Evolutionary conservation across 2,113 vertebrate genomes (phyloP).

Genomic region (Oostethus manadensis): DNA sequence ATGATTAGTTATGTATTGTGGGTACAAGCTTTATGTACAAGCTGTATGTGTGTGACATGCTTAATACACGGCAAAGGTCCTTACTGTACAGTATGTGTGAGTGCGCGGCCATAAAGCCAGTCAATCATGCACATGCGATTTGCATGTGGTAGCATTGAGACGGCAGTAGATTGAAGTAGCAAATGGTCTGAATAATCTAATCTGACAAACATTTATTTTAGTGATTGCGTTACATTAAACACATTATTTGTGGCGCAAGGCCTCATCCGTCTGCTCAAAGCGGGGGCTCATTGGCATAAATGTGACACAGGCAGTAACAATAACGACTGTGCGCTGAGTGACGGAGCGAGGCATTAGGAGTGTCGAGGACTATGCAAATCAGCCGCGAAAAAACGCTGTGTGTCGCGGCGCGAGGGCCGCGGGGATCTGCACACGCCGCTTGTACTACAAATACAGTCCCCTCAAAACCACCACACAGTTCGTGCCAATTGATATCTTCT

Average conservation of each 20-base stretch:
- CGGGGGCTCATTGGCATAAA: constrained; percentile 29
- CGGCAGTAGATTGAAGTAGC: constrained; percentile 24
- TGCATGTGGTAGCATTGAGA: constrained; percentile 34
- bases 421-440: constrained; percentile 23
- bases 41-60: not conserved
- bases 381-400: constrained; percentile 50
- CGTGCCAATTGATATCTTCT: constrained; percentile 6
- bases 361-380: constrained; percentile 56
- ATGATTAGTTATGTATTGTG: constrained; percentile 42
- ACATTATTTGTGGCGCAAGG: constrained; percentile 31
- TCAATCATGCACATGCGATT: constrained; percentile 36
- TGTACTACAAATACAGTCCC: constrained; percentile 30
- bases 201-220: constrained; percentile 50
- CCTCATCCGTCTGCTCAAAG: constrained; percentile 41
- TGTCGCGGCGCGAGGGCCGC: constrained; percentile 43
- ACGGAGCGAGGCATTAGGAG: constrained; percentile 34
- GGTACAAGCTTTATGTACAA: not conserved
- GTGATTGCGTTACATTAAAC: constrained; percentile 34
- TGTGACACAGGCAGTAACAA: constrained; percentile 29
- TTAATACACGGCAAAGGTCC: constrained; percentile 7
- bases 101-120: constrained; percentile 7
- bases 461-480: constrained; percentile 34
- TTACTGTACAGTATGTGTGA: constrained; percentile 12
- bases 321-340: constrained; percentile 34
- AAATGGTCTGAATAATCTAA: constrained; percentile 59